phyloP scores from a whole-genome alignment of 2,797 vertebrate genomes.

The Sebastes wilsoni region DNA sequence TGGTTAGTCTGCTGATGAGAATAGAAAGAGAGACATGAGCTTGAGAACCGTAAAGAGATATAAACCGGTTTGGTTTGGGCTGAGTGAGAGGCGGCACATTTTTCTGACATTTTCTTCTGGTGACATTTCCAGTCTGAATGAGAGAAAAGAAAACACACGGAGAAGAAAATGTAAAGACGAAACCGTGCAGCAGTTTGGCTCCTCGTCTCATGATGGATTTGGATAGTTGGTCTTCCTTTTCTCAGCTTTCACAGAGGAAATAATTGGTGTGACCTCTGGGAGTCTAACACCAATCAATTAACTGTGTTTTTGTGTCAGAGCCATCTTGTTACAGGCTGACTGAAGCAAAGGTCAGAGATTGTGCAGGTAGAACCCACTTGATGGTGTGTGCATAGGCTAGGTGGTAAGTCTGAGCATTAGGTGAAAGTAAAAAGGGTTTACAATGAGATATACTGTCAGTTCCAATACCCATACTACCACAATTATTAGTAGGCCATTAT shows the following conservation, averaged over 20 bases:
- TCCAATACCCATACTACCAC: too few species aligned
- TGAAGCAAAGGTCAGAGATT: conserved; percentile 64
- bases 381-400: background rate
- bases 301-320: conserved; percentile 56
- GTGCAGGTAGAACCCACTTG: conserved; percentile 4
- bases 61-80: conserved; percentile 5
- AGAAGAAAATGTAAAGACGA: conserved; percentile 25
- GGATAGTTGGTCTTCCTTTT: conserved; percentile 33
- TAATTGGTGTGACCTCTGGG: conserved; percentile 69
- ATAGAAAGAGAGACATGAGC: conserved; percentile 22
- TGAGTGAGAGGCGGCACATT: conserved; percentile 51
- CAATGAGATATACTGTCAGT: background rate
- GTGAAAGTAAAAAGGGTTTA: conserved; percentile 8
- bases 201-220: conserved; percentile 29
- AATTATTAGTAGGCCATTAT: too few species aligned
- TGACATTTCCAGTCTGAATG: conserved; percentile 66
- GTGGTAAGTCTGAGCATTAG: background rate
- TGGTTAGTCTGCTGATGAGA: conserved; percentile 2
- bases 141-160: conserved; percentile 23
- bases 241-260: conserved; percentile 34
- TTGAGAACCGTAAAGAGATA: conserved; percentile 18
- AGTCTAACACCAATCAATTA: conserved; percentile 53
- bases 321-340: conserved; percentile 43
- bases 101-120: conserved; percentile 60
- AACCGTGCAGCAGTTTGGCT: conserved; percentile 9